phyloP scores from a whole-genome alignment of 2,113 vertebrate species.

The Butorides virescens region DNA sequence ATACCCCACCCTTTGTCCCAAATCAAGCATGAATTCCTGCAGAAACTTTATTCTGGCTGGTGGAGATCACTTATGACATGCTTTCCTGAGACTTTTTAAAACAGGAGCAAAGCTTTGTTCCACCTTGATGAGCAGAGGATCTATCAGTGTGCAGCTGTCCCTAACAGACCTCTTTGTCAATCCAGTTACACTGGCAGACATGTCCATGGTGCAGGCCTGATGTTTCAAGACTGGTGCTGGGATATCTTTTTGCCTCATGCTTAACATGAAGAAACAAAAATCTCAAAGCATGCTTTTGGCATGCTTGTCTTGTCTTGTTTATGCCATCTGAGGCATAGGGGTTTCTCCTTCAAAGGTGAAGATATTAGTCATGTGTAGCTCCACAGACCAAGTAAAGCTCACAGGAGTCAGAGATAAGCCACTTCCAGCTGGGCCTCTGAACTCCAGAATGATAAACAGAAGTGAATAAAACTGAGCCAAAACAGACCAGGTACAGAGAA shows the following conservation, averaged over 20 bases:
- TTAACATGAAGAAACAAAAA: not conserved
- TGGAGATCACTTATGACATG: not conserved
- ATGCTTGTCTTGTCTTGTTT: not conserved
- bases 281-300: not conserved
- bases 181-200: not conserved
- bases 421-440: not conserved
- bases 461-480: not conserved
- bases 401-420: not conserved
- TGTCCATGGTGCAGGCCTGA: not conserved
- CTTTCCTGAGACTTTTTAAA: not conserved
- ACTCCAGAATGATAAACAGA: not conserved
- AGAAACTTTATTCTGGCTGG: not conserved
- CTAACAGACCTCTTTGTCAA: not conserved
- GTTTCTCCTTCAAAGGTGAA: not conserved
- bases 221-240: not conserved
- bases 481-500: not conserved
- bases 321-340: not conserved
- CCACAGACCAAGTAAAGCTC: not conserved
- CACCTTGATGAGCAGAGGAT: not conserved
- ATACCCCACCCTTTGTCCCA: not conserved
- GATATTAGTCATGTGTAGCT: not conserved
- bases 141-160: not conserved
- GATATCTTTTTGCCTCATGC: not conserved
- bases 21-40: not conserved
- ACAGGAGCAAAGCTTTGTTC: not conserved